Base-by-base conservation (phyloP, 1,140 invertebrate species). In the Spodoptera litura region DNA sequence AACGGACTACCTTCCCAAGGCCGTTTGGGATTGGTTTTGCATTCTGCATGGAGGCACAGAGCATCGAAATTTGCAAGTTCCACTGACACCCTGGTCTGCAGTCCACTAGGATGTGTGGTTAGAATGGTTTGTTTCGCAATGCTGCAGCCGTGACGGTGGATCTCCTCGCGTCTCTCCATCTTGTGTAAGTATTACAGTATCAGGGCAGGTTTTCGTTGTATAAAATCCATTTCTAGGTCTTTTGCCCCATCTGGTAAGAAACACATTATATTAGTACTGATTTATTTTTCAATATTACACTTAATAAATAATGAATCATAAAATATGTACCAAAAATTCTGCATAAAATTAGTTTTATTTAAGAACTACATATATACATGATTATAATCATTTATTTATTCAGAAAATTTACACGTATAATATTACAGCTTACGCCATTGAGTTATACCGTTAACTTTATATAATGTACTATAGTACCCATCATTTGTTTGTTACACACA, bases 51-150 rank as follows among this genome's bases (percentile, higher is more conserved):
- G 2, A 91, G 62, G 27, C 93, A 93, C 9, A 92, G 62, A 2
- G 90, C 87, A 72, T 94, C 92, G 49, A 93, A 93, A 70, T 93
- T 93, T 0, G 93, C 93, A 11, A 94, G 86, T 80, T 94, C 93
- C 4, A 94, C 93, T 4, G 93, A 94, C 1, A 94, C 93, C 64
- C 92, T 86, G 8, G 93, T 93, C 61, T 93, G 93, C 3, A 94
- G 78, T 8, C 93, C 93, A 64, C 91, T 93, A 0, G 93, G 92
- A 35, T 94, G 92, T 0, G 92, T 93, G 3, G 93, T 94, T 3
- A 94, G 85, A 20, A 94, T 93, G 25, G 93, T 94, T 84, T 94
- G 93, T 82, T 94, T 94, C n/a, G 93, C 92, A 52, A 93, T 91
- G 79, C 89, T 93, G 85, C 93, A 94, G 74, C 89, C 89, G 49